phyloP scores from a whole-genome alignment of 35 echinoderm and acorn worm genomes.

The Lytechinus pictus region DNA sequence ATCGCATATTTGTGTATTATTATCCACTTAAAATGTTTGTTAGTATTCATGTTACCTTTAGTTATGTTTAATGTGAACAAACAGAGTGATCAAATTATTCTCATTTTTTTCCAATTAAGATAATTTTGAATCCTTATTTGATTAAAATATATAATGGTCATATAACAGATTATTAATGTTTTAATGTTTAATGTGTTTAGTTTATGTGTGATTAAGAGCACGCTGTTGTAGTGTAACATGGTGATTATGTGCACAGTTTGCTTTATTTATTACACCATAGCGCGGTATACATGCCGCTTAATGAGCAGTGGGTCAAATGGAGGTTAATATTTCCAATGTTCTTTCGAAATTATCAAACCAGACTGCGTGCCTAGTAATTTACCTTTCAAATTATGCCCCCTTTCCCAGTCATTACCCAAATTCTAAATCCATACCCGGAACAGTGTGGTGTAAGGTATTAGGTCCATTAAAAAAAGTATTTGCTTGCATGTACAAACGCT shows the following conservation, averaged over 20 bases:
- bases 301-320: background rate
- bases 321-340: conserved; percentile 7
- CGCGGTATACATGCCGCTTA: background rate
- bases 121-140: background rate
- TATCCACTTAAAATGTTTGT: too few relatives aligned
- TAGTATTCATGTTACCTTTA: background rate
- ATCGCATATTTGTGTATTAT: too few relatives aligned
- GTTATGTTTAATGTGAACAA: background rate
- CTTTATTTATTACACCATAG: background rate
- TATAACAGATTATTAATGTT: background rate
- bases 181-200: background rate
- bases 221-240: background rate
- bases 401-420: background rate
- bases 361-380: conserved; percentile 35
- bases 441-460: conserved; percentile 11
- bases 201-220: background rate
- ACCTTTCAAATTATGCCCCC: background rate
- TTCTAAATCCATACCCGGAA: conserved; percentile 3
- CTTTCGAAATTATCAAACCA: background rate
- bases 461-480: background rate
- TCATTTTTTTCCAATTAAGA: background rate
- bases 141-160: background rate
- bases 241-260: background rate
- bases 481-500: background rate
- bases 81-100: background rate